Base-by-base conservation (phyloP, 2,113 vertebrate genomes). In the Plestiodon gilberti region DNA sequence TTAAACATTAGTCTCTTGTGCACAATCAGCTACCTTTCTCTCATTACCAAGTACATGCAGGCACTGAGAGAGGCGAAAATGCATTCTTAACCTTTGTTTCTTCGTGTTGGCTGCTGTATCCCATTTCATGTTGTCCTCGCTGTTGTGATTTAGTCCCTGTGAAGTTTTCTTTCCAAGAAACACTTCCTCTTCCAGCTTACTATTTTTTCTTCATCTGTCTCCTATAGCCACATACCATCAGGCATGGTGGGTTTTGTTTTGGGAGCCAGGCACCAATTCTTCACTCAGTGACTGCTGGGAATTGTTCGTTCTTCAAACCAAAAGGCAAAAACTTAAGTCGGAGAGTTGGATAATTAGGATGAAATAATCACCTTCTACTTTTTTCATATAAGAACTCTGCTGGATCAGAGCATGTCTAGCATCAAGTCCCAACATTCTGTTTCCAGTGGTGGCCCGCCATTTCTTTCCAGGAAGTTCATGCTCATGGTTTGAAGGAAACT, bases 281-380 rank as follows among this genome's bases (percentile, higher is more conserved):
- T 55, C 52, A 78, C 2, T 77, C 30, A n/a, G 48, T 77, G n/a
- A 13, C 15, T n/a, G 57, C 17, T 0, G 13, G 65, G 65, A 67
- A n/a, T 9, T 67, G 65, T n/a, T 15, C 9, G 67, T 2, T 30
- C 64, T 3, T 67, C 28, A 90, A 35, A 62, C 4, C 30, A 62
- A n/a, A 0, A 74, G 48, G 0, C 0, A 55, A 30, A n/a, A 69
- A 17, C 30, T 33, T 69, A n/a, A n/a, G n/a, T n/a, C n/a, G n/a
- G 30, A 33, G 17, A 69, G 67, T 17, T 2, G 62, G 5, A 25
- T 28, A 57, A 57, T 57, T 17, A 57, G 55, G 55, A 57, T 3
- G 55, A 57, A 57, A 57, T 15, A 38, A 78, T 8, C 11, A 71
- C 22, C 40, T 75, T 75, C 38, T 13, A 17, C 13, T 74, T 78